Evolutionary conservation across 2,797 vertebrate genomes (phyloP), one percentile per base, ranked within the genome.

Genomic region (Crenuchus spilurus): DNA sequence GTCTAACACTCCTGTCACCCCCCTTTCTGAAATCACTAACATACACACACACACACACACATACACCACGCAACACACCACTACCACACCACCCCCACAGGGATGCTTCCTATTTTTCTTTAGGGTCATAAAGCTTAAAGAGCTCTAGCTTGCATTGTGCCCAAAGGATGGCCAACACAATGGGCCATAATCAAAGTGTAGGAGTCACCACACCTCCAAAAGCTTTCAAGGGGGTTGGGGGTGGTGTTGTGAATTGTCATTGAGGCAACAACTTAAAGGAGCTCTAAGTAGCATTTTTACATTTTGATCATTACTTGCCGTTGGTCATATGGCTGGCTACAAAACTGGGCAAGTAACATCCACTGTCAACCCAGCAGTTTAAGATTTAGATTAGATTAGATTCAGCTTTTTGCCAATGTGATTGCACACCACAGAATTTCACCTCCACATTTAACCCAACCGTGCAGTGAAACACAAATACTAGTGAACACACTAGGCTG

Each of bases 121-220:
- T 46, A 13, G 35, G 68, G 65, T 83, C 67, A 51, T 84, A 82
- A 83, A 83, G 30, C 61, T 39, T 78, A 58, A 65, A 67, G 67
- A 78, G 58, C 41, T 33, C 33, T 41, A 46, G 30, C 60, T 57
- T 68, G 55, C 70, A 75, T 48, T 78, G 61, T 58, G 39, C 70
- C 75, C 42, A 64, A 70, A 76, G 80, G 54, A 79, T 57, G 35
- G 66, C 22, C 54, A 57, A 54, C 73, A 84, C 82, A 85, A 83
- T 77, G 41, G 64, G 41, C 39, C 37, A 58, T 66, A 80, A 83
- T 78, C 61, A 78, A 76, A 58, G 70, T 72, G 72, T 76, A 67
- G 77, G 66, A 72, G 22, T 70, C 70, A 64, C 75, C 77, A 73
- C 82, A 84, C 80, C 79, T 83, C 35, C 24, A 68, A 60, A 78